phyloP scores from a whole-genome alignment of 2,888 invertebrate species.

The Lepetodrilus schrolli region DNA sequence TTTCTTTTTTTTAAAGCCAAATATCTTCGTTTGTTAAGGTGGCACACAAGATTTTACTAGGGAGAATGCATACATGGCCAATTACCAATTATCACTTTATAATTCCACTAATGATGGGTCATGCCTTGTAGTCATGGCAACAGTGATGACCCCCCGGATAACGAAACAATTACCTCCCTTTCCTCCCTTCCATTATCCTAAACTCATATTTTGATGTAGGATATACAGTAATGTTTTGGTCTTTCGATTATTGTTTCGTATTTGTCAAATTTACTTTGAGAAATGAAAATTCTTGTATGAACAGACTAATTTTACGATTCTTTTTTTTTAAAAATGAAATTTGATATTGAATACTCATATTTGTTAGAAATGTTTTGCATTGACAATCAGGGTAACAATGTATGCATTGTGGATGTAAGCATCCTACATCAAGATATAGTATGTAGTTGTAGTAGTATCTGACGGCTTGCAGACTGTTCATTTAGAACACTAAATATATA shows the following conservation, averaged over 20 bases:
- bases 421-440: conserved; percentile 14
- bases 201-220: conserved; percentile 22
- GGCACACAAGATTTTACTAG: too few species aligned
- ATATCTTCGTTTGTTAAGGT: too few species aligned
- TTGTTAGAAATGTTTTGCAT: background rate
- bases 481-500: background rate
- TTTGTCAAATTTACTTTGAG: too few species aligned
- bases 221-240: too few species aligned
- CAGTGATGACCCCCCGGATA: background rate
- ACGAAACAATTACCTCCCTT: background rate
- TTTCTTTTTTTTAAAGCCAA: too few species aligned
- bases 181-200: background rate
- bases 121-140: conserved; percentile 7
- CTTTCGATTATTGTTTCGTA: too few species aligned
- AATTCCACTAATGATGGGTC: background rate
- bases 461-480: background rate
- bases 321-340: too few species aligned
- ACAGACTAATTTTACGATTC: too few species aligned
- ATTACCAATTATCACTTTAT: too few species aligned
- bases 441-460: background rate
- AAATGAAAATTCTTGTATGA: too few species aligned
- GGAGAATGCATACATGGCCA: too few species aligned
- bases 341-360: background rate
- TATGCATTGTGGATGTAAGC: too few species aligned
- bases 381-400: background rate